Conservation (phyloP, 1,140 invertebrate genomes). For the Zaprionus lachaisei region DNA sequence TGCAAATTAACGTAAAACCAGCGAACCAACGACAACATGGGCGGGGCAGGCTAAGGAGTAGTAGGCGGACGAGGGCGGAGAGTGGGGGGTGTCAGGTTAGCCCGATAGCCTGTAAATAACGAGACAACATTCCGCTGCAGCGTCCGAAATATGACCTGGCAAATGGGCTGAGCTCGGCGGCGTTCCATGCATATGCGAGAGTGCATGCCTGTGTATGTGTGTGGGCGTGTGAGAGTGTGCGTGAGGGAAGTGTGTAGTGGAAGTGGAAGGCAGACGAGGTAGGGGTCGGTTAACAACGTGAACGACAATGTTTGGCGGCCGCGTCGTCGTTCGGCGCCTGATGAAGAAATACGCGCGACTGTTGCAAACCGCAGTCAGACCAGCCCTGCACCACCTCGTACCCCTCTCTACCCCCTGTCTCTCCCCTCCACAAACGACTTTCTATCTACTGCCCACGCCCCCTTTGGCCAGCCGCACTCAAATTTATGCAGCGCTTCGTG, state of each 20-base stretch:
- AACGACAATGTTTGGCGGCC: slow-evolving; percentile 53
- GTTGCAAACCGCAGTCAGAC: slow-evolving; percentile 61
- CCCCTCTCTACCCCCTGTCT: too few species aligned
- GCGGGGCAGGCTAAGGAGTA: slow-evolving; percentile 3
- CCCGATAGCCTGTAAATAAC: slow-evolving; percentile 46
- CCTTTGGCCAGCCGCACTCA: slow-evolving; percentile 25
- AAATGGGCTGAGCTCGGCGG: slow-evolving; percentile 2
- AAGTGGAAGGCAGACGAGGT: not conserved
- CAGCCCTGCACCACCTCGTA: not conserved
- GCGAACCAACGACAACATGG: slow-evolving; percentile 58
- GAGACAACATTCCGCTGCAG: slow-evolving; percentile 33
- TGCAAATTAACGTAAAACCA: slow-evolving; percentile 73
- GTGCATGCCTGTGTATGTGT: slow-evolving; percentile 12
- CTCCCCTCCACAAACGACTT: not conserved
- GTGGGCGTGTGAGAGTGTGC: not conserved
- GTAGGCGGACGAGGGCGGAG: not conserved
- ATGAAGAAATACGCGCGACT: slow-evolving; percentile 66
- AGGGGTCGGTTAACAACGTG: slow-evolving; percentile 19
- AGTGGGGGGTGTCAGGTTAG: not conserved
- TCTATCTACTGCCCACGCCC: not conserved
- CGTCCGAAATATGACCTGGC: slow-evolving; percentile 56
- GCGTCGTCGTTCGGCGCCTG: slow-evolving; percentile 43
- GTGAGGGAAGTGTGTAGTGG: not conserved
- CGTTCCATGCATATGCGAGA: slow-evolving; percentile 24
- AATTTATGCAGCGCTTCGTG: slow-evolving; percentile 63